Evolutionary conservation across 2,888 invertebrate genomes (phyloP).

Genomic region (Coremacera marginata): DNA sequence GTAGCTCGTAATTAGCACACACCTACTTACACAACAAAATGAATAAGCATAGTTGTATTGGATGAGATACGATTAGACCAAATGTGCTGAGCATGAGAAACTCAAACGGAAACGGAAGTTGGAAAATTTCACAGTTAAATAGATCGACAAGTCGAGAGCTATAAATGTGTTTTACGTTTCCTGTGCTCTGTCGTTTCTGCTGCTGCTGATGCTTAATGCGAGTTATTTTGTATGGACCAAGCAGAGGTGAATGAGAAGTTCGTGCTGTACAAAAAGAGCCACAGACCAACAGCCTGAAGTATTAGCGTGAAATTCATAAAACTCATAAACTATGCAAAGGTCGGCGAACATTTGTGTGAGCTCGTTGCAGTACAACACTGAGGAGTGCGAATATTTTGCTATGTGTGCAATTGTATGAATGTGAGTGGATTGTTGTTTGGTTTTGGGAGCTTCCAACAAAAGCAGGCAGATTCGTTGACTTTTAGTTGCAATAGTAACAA

Average conservation of each 20-base stretch:
- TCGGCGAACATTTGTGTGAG: neutral
- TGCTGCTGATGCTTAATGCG: no score
- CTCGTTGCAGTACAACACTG: neutral
- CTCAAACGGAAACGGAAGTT: slow-evolving; percentile 11
- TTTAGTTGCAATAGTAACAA: neutral
- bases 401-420: neutral
- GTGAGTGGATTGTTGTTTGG: neutral
- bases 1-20: neutral
- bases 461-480: neutral
- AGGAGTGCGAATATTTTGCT: neutral
- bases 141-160: neutral
- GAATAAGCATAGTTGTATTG: no score
- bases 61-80: neutral
- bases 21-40: no score
- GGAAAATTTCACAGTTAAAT: slow-evolving; percentile 20
- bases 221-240: neutral
- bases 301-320: slow-evolving; percentile 14
- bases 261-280: neutral
- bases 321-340: neutral
- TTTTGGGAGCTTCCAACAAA: neutral
- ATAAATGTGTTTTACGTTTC: slow-evolving; percentile 2
- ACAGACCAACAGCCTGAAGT: neutral
- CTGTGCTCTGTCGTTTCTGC: neutral
- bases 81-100: neutral
- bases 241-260: neutral